A percentile compares a stretch with the other conserved stretches of the same genome.
Conservation (phyloP, 2,888 invertebrate species). For the Odontocerum albicorne region DNA sequence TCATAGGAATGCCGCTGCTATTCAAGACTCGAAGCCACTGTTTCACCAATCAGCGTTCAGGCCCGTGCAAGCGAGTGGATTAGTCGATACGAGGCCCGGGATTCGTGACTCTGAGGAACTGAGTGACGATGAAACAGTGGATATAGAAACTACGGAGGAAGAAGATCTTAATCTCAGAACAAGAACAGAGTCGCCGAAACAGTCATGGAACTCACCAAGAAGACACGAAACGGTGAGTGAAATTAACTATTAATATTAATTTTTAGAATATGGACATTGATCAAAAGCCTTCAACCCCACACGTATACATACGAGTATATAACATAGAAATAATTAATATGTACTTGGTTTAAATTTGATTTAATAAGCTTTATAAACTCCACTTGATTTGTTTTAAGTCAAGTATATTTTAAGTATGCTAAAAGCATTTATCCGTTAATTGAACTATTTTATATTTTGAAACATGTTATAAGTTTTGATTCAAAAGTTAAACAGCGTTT, state of each 20-base stretch:
- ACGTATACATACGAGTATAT: too few relatives aligned
- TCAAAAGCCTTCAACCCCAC: too few relatives aligned
- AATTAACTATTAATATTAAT: too few relatives aligned
- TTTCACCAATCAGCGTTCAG: constrained; percentile 62
- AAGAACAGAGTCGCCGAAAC: constrained; percentile 15
- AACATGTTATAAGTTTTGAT: too few relatives aligned
- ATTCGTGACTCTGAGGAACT: constrained; percentile 57
- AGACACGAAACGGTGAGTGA: constrained; percentile 29
- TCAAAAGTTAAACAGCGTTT: too few relatives aligned
- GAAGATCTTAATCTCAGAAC: constrained; percentile 45
- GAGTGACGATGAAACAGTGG: constrained; percentile 81
- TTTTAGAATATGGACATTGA: neutral
- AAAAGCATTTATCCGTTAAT: too few relatives aligned
- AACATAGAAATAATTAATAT: too few relatives aligned
- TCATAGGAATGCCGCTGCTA: constrained; percentile 41
- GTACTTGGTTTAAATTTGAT: too few relatives aligned
- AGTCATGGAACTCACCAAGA: constrained; percentile 25
- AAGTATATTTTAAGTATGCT: too few relatives aligned
- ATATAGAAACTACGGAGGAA: constrained; percentile 85
- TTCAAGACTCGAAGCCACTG: constrained; percentile 42
- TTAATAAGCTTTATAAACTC: too few relatives aligned
- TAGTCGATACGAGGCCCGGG: constrained; percentile 45
- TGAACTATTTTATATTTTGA: too few relatives aligned
- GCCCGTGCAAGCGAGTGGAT: constrained; percentile 50
- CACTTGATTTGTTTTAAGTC: too few relatives aligned